Conservation (phyloP, 2,797 vertebrate genomes). For the Brachymystax lenok region DNA sequence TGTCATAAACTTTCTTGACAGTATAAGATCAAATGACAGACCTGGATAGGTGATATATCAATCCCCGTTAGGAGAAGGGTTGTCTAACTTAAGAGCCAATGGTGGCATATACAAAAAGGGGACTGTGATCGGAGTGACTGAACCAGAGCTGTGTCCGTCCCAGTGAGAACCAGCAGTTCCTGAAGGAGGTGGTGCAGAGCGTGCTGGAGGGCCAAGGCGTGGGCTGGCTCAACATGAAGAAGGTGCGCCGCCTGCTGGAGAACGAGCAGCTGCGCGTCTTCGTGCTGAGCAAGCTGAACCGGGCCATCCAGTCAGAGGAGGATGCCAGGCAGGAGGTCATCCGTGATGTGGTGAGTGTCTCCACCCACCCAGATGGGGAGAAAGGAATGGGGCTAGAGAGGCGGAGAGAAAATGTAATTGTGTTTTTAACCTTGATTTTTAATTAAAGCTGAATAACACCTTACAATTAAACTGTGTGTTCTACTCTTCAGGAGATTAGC, state of each 20-base stretch:
- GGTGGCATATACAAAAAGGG: background rate
- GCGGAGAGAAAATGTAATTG: background rate
- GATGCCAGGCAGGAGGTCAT: constrained; percentile 91
- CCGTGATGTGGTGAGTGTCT: constrained; percentile 91
- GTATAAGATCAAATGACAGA: background rate
- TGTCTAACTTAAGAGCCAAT: background rate
- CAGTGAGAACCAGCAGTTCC: constrained; percentile 98
- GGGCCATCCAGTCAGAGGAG: constrained; percentile 89
- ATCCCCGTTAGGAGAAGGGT: too few relatives aligned
- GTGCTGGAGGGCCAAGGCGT: constrained; percentile 97
- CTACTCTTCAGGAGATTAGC: constrained; percentile 85
- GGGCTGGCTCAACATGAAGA: constrained; percentile 99
- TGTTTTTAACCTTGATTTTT: too few relatives aligned
- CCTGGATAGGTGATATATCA: too few relatives aligned
- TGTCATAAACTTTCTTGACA: background rate
- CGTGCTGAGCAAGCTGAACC: constrained; percentile 93
- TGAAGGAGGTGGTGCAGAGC: constrained; percentile 96
- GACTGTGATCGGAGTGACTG: background rate
- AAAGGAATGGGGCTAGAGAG: background rate
- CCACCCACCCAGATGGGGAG: background rate
- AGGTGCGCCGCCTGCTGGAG: constrained; percentile 94
- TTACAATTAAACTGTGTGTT: constrained; percentile 9
- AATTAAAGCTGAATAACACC: background rate
- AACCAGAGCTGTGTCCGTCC: background rate
- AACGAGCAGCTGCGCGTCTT: constrained; percentile 96